A percentile compares a stretch with the other conserved stretches of the same genome.
phyloP scores from a whole-genome alignment of 2,888 invertebrate species.

The Hetaerina titia region DNA sequence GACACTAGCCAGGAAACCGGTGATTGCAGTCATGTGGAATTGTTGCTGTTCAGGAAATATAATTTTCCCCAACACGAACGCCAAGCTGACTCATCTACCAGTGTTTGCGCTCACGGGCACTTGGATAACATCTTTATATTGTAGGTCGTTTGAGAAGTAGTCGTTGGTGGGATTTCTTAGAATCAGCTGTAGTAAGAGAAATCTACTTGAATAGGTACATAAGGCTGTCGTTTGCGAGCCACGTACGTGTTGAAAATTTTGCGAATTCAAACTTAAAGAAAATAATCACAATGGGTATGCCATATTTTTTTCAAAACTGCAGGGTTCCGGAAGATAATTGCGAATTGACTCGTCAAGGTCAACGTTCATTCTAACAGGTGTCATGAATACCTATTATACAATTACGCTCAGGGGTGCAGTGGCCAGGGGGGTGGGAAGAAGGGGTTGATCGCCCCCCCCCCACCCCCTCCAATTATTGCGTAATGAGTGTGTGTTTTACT shows the following conservation, averaged over 20 bases:
- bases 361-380: background rate
- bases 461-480: background rate
- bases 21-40: background rate
- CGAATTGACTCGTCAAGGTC: background rate
- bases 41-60: background rate
- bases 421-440: background rate
- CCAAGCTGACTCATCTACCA: background rate
- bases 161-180: background rate
- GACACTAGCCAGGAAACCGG: background rate
- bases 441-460: background rate
- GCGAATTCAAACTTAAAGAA: background rate
- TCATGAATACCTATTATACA: background rate
- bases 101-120: background rate
- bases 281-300: background rate
- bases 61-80: background rate
- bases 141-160: background rate
- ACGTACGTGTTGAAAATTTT: background rate
- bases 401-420: background rate
- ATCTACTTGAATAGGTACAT: no score
- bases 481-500: background rate
- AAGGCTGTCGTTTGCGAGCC: background rate
- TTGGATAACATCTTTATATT: background rate
- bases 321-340: background rate
- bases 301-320: background rate
- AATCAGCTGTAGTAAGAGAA: background rate